Percentiles rank a stretch among this genome's conserved stretches.
phyloP scores from a whole-genome alignment of 2,888 invertebrate genomes.

The Brachyopa scutellaris region DNA sequence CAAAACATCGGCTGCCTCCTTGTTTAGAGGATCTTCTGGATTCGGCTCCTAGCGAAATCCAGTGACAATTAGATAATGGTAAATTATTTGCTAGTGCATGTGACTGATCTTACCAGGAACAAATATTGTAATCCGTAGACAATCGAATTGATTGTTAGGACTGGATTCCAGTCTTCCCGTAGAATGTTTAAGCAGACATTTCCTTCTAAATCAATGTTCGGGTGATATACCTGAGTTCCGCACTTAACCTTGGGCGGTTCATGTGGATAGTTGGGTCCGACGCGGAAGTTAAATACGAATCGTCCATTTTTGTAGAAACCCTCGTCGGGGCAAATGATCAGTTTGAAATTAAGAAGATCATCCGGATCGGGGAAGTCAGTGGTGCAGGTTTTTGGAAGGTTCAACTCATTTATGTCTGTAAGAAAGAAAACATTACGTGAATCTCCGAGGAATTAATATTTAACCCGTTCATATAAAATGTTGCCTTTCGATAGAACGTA shows the following conservation, averaged over 20 bases:
- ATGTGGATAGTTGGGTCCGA: slow-evolving; percentile 98
- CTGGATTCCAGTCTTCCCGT: slow-evolving; percentile 99
- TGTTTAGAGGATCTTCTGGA: slow-evolving; percentile 98
- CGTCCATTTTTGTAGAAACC: slow-evolving; percentile 97
- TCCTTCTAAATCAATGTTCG: slow-evolving; percentile 98
- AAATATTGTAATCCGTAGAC: slow-evolving; percentile 98
- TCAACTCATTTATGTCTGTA: slow-evolving; percentile 97
- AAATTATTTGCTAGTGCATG: too few species aligned
- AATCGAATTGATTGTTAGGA: slow-evolving; percentile 97
- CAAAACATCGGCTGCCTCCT: slow-evolving; percentile 98
- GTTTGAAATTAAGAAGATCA: slow-evolving; percentile 97
- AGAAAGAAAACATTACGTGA: too few species aligned
- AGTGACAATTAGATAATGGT: too few species aligned
- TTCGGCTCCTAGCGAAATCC: slow-evolving; percentile 99
- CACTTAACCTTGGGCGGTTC: slow-evolving; percentile 99
- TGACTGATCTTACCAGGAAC: slow-evolving; percentile 87
- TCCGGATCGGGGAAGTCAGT: slow-evolving; percentile 98
- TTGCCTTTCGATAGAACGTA: too few species aligned
- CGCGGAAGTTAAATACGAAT: slow-evolving; percentile 95
- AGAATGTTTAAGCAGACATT: slow-evolving; percentile 98
- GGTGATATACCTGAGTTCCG: slow-evolving; percentile 98
- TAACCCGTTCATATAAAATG: too few species aligned
- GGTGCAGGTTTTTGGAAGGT: slow-evolving; percentile 97
- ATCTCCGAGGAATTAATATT: too few species aligned
- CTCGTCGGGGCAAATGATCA: slow-evolving; percentile 98